phyloP scores from a whole-genome alignment of 2,888 invertebrate species.

The Aleiodes alternator region DNA sequence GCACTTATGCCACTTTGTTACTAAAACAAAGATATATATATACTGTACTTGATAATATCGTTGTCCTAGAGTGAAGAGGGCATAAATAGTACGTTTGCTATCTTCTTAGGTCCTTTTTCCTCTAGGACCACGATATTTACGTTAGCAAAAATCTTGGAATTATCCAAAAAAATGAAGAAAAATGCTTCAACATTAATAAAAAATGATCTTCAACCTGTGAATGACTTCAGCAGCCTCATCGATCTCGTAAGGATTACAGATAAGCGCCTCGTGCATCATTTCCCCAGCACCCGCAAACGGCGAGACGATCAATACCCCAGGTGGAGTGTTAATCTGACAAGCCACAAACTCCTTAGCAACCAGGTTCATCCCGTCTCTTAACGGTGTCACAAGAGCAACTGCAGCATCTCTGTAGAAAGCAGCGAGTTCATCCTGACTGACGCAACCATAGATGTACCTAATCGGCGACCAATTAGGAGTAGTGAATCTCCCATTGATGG shows the following conservation, averaged over 20 bases:
- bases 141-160: not conserved
- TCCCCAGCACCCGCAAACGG: constrained; percentile 95
- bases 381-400: constrained; percentile 90
- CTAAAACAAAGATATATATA: too few species aligned
- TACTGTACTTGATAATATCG: too few species aligned
- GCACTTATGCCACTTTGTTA: too few species aligned
- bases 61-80: too few species aligned
- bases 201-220: constrained; percentile 78
- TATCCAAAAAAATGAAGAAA: constrained; percentile 14
- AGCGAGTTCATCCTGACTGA: constrained; percentile 90
- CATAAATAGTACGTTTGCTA: too few species aligned
- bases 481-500: constrained; percentile 92
- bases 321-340: constrained; percentile 90
- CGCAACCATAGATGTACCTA: constrained; percentile 91
- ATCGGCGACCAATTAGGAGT: constrained; percentile 96
- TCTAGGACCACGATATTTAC: too few species aligned
- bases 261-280: constrained; percentile 94
- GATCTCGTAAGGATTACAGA: constrained; percentile 93
- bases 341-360: constrained; percentile 96
- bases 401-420: constrained; percentile 91
- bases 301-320: constrained; percentile 91
- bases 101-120: too few species aligned
- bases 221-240: constrained; percentile 92
- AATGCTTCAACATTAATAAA: not conserved
- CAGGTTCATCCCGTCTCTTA: constrained; percentile 93